Conservation (phyloP, 2,797 vertebrate genomes). For the Ctenopoma multispine region DNA sequence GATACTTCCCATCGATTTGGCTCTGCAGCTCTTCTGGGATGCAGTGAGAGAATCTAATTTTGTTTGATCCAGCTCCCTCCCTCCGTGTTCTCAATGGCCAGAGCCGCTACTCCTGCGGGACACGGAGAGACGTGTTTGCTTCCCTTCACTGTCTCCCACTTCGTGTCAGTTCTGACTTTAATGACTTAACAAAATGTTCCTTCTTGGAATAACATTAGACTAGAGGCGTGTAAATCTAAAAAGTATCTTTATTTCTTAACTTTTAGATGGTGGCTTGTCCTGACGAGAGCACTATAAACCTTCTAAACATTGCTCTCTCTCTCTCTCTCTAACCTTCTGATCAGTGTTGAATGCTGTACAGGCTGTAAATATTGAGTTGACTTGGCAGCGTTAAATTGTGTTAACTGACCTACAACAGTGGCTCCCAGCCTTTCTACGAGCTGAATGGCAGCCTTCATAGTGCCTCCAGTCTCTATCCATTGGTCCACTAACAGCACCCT, state of each 20-base stretch:
- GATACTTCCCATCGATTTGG: conserved; percentile 80
- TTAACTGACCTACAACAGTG: conserved; percentile 83
- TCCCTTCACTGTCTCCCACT: too few species aligned
- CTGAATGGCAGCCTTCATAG: conserved; percentile 88
- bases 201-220: too few species aligned
- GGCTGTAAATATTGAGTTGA: too few species aligned
- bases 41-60: conserved; percentile 88
- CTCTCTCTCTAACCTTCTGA: too few species aligned
- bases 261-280: too few species aligned
- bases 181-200: too few species aligned
- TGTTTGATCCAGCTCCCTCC: conserved; percentile 89
- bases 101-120: conserved; percentile 83
- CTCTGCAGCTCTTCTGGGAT: conserved; percentile 83
- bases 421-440: conserved; percentile 87
- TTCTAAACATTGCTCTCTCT: too few species aligned
- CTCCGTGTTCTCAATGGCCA: conserved; percentile 90
- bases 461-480: conserved; percentile 93
- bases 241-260: too few species aligned
- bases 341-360: too few species aligned
- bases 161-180: too few species aligned
- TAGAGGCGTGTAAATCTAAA: too few species aligned
- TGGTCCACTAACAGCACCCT: conserved; percentile 90
- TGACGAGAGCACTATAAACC: conserved; percentile 10
- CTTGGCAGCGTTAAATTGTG: too few species aligned
- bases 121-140: background rate